Evolutionary conservation across 2,113 vertebrate species (phyloP), one percentile per base, ranked within the genome.

Genomic region (Hypomesus transpacificus): DNA sequence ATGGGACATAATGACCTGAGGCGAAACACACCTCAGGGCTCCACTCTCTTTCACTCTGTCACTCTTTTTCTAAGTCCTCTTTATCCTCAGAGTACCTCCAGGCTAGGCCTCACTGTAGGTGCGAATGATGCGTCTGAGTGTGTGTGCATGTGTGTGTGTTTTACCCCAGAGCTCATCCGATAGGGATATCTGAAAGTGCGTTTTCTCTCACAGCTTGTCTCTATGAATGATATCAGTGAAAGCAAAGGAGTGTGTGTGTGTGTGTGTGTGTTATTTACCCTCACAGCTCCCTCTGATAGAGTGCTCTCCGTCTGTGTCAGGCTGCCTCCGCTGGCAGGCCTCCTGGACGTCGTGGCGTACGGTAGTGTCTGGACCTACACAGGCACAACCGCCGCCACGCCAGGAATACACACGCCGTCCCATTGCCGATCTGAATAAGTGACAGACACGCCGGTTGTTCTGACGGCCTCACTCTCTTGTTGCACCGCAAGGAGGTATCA

Each of bases 1-100:
- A 74, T 74, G 80, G 75, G 34, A 76, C 75, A 68, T 82, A 84
- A 87, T 86, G 82, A 85, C 82, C 76, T 75, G 73, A 46, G 39
- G 39, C 8, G 78, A 73, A 81, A 76, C 75, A 75, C 68, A 85
- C 78, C 77, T 75, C 75, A 34, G 70, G 70, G 75, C 75, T 80
- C 72, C 67, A 50, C 70, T 77, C 26, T 6, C 66, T 64, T 57
- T 81, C 66, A 78, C 80, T 39, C 80, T 77, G 65, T 79, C 68
- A 0, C 70, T 63, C 31, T 11, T 11, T 69, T 21, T 31, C 80
- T 74, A 3, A 50, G 3, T 69, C 74, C 39, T 65, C 17, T 80
- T 76, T 69, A 73, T 73, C 76, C 69, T 67, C 14, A 0, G 20
- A 54, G 31, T 61, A 31, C 75, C 80, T 56, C 71, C 51, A 9